These are phyloP conservation scores for Amphipoea lucens DNA, from an alignment of 2,888 invertebrate genomes.

Conservation along the genomic window DNA sequence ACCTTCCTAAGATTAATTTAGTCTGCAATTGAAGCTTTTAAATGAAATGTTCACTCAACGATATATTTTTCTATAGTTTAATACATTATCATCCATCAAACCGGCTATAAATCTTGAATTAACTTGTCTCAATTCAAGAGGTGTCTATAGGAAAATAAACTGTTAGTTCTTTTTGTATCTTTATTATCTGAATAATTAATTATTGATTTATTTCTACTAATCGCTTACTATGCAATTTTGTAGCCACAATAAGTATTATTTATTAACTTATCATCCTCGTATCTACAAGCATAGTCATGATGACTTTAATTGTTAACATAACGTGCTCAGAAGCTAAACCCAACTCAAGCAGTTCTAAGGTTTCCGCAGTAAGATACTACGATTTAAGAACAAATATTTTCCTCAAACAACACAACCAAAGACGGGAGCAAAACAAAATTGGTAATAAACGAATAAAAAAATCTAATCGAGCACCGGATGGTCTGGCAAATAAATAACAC, in stretches of 20 bases:
- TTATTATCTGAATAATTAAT: neutral
- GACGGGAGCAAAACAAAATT: slow-evolving; percentile 55
- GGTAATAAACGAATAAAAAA: slow-evolving; percentile 69
- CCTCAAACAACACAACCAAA: slow-evolving; percentile 25
- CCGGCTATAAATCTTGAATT: slow-evolving; percentile 44
- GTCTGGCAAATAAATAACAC: slow-evolving; percentile 66
- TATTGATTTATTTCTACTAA: neutral
- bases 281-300: neutral
- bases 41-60: slow-evolving; percentile 31
- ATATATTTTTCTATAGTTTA: slow-evolving; percentile 28
- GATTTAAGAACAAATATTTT: slow-evolving; percentile 11
- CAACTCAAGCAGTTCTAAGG: neutral
- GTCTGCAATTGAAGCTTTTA: slow-evolving; percentile 35
- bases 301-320: too few species aligned
- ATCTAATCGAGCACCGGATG: slow-evolving; percentile 66
- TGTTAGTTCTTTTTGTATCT: neutral
- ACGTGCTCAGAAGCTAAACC: neutral
- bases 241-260: neutral
- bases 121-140: slow-evolving; percentile 8
- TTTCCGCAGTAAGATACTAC: neutral
- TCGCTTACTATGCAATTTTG: neutral
- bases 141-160: neutral
- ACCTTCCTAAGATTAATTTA: slow-evolving; percentile 27
- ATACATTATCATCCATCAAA: slow-evolving; percentile 38
- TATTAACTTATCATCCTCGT: neutral